Percentiles rank a stretch among this genome's conserved stretches.
These are phyloP conservation scores for Xenopus borealis DNA, from an alignment of 2,113 vertebrate genomes.

Conservation along the genomic window DNA sequence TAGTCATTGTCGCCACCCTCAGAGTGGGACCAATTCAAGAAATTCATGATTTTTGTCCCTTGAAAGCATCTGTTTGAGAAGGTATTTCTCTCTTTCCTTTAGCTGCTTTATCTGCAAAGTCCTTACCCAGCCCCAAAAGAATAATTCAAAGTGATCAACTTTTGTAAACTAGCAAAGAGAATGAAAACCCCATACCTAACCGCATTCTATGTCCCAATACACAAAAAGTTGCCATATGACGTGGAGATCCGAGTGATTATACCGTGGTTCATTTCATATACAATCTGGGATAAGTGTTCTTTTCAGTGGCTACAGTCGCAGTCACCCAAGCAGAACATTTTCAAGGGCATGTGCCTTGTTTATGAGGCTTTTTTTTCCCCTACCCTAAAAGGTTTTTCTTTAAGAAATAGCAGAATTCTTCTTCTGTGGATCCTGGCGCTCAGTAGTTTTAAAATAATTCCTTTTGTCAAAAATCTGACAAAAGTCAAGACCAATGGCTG, in stretches of 20 bases:
- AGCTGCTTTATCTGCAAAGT: slow-evolving; percentile 55
- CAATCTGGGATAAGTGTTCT: slow-evolving; percentile 58
- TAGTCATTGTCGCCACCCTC: slow-evolving; percentile 78
- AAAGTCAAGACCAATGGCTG: background rate
- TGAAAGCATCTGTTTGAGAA: slow-evolving; percentile 66
- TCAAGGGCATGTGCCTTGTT: slow-evolving; percentile 53
- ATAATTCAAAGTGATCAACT: slow-evolving; percentile 49
- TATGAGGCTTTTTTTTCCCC: slow-evolving; percentile 7
- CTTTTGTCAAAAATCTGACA: background rate
- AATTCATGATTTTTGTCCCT: slow-evolving; percentile 68
- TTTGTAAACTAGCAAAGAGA: slow-evolving; percentile 50
- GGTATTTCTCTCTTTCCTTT: slow-evolving; percentile 37
- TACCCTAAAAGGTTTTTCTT: slow-evolving; percentile 51
- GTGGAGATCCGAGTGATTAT: slow-evolving; percentile 57
- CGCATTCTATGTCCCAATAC: slow-evolving; percentile 50
- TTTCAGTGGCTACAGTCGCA: slow-evolving; percentile 65
- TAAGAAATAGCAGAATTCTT: slow-evolving; percentile 48
- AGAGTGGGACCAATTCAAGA: slow-evolving; percentile 63
- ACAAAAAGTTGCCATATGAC: slow-evolving; percentile 59
- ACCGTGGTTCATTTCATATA: slow-evolving; percentile 64
- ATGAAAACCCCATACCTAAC: slow-evolving; percentile 50
- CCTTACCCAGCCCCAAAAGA: slow-evolving; percentile 46
- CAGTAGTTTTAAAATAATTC: background rate
- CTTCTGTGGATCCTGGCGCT: slow-evolving; percentile 25
- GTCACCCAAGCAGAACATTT: slow-evolving; percentile 75